Base-by-base conservation (phyloP, 2,888 invertebrate species). In the Thereva unica region DNA sequence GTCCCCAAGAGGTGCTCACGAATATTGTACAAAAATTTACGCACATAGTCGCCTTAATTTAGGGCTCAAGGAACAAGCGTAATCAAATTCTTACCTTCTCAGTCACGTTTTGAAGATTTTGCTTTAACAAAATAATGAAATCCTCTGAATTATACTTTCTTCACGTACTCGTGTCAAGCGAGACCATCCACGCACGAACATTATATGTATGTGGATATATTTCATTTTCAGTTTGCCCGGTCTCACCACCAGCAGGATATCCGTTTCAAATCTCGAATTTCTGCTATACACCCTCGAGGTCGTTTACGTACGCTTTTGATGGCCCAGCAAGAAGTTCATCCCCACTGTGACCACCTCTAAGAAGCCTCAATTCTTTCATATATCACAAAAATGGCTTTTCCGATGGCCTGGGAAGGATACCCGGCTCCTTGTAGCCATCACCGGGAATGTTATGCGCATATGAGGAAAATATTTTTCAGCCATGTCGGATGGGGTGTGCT, bases 31-130 rank as follows among this genome's bases (percentile, higher is more conserved):
- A 23, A 23, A 23, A 23, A 23, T 23, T 23, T 23, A 23, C 23
- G 23, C 23, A 23, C 23, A 23, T 23, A 23, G 23, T n/a, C n/a
- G 42, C 42, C 4, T 42, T 7, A 42, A 42, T 42, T 3, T 9
- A 42, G 42, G 42, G 42, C 42, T 42, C n/a, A 7, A 35, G 50
- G 35, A 23, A 5, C 6, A 34, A 35, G 35, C 35, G 4, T 10
- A 23, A 53, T 53, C 53, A 37, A 53, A 53, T 6, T 53, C 23
- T 53, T 23, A 40, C 53, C 53, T 53, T 10, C 4, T 6, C 4
- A 38, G 40, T 53, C 53, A 53, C 53, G 53, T 53, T 53, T 23
- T 9, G n/a, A 40, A 53, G 53, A 52, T 53, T 53, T 52, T 53
- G 38, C 6, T 8, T 10, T 53, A 53, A 53, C 53, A 10, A 53